These are phyloP conservation scores for Prietella phreatophila DNA, from an alignment of 2,113 vertebrate genomes.

Conservation along the genomic window DNA sequence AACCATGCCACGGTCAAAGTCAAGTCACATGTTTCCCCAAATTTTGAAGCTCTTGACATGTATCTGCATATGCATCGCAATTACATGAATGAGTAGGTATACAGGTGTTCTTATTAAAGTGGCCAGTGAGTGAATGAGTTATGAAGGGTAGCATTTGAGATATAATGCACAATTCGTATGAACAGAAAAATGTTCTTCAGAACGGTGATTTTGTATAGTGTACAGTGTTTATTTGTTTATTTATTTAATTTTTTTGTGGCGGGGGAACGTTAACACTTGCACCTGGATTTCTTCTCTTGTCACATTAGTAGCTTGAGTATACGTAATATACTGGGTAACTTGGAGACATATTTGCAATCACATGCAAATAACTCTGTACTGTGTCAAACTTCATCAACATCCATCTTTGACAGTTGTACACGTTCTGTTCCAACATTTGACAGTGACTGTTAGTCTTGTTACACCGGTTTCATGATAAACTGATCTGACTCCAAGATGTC, in stretches of 20 bases:
- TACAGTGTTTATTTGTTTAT: too few relatives aligned
- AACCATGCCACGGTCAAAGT: background rate
- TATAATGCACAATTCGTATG: too few relatives aligned
- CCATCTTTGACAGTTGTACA: conserved; percentile 5
- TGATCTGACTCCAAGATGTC: background rate
- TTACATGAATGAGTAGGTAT: background rate
- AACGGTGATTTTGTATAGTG: too few relatives aligned
- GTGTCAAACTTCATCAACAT: background rate
- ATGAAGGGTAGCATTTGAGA: background rate
- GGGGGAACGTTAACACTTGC: too few relatives aligned
- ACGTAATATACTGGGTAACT: background rate
- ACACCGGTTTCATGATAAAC: background rate
- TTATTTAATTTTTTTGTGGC: too few relatives aligned
- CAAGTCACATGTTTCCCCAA: background rate
- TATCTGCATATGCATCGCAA: background rate
- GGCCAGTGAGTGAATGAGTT: background rate
- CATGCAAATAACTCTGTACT: background rate
- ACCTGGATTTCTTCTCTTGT: background rate
- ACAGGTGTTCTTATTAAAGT: background rate
- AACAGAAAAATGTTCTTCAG: too few relatives aligned
- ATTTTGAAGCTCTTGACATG: background rate
- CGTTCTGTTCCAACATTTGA: conserved; percentile 9
- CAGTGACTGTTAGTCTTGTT: background rate
- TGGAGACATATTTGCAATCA: background rate
- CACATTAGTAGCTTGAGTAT: background rate